phyloP scores from a whole-genome alignment of 1,140 invertebrate species.

The Caenorhabditis brenneri region DNA sequence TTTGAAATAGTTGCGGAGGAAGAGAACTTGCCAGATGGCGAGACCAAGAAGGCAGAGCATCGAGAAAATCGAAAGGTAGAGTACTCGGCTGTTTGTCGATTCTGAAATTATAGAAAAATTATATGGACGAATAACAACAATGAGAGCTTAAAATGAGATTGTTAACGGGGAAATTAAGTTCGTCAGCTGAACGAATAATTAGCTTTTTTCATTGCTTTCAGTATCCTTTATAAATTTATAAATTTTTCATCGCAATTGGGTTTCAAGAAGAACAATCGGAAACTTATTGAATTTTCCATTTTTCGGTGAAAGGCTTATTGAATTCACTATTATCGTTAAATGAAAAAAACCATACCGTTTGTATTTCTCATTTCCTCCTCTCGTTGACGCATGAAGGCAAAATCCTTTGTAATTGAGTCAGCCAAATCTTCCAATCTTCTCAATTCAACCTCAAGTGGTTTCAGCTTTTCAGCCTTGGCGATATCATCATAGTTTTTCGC shows the following conservation, averaged over 20 bases:
- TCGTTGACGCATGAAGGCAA: constrained; percentile 90
- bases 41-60: constrained; percentile 90
- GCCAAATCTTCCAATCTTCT: constrained; percentile 93
- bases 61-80: constrained; percentile 97
- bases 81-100: constrained; percentile 82
- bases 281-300: no score
- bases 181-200: no score
- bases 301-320: no score
- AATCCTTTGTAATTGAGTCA: constrained; percentile 94
- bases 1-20: constrained; percentile 95
- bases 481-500: constrained; percentile 91
- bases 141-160: no score
- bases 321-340: no score
- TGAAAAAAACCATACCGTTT: constrained; percentile 88
- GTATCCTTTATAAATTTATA: no score
- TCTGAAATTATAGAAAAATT: constrained; percentile 60
- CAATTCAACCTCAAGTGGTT: constrained; percentile 95
- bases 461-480: constrained; percentile 85
- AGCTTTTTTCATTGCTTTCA: no score
- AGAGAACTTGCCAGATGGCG: constrained; percentile 96
- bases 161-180: no score
- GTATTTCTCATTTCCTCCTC: constrained; percentile 99
- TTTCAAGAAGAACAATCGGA: no score
- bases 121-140: no score
- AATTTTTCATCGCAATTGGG: no score